Evolutionary conservation across 2,888 invertebrate species (phyloP).

Genomic region (Anthophora plumipes): DNA sequence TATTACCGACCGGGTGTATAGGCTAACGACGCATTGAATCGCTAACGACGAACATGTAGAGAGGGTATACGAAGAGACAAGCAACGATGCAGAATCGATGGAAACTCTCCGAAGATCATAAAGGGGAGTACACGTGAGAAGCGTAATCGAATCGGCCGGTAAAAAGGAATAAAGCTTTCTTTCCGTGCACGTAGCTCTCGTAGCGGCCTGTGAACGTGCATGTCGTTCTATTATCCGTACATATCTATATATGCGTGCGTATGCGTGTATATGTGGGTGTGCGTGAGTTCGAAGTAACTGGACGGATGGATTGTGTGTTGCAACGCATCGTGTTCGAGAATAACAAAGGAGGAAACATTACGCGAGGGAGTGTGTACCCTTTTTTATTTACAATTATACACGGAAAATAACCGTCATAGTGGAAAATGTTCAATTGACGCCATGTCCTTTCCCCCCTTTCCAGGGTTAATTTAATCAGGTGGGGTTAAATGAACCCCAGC

Average conservation of each 20-base stretch:
- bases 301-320: slow-evolving; percentile 28
- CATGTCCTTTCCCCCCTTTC: too few relatives aligned
- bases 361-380: background rate
- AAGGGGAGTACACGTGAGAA: background rate
- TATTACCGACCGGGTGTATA: background rate
- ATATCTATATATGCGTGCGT: background rate
- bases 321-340: slow-evolving; percentile 28
- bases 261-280: background rate
- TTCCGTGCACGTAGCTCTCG: slow-evolving; percentile 30
- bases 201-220: slow-evolving; percentile 6
- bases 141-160: slow-evolving; percentile 18
- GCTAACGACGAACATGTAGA: background rate
- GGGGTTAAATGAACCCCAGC: too few relatives aligned
- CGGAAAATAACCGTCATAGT: background rate
- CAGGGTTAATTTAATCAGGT: too few relatives aligned
- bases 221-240: slow-evolving; percentile 8
- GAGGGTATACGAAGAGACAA: background rate
- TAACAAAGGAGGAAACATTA: slow-evolving; percentile 30
- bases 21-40: background rate
- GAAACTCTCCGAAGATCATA: background rate
- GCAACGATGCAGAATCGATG: background rate
- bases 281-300: slow-evolving; percentile 21
- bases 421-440: slow-evolving; percentile 3
- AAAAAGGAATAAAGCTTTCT: slow-evolving; percentile 29
- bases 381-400: background rate